Evolutionary conservation across 2,113 vertebrate genomes (phyloP), one percentile per base, ranked within the genome.

Genomic region (Pavo muticus): DNA sequence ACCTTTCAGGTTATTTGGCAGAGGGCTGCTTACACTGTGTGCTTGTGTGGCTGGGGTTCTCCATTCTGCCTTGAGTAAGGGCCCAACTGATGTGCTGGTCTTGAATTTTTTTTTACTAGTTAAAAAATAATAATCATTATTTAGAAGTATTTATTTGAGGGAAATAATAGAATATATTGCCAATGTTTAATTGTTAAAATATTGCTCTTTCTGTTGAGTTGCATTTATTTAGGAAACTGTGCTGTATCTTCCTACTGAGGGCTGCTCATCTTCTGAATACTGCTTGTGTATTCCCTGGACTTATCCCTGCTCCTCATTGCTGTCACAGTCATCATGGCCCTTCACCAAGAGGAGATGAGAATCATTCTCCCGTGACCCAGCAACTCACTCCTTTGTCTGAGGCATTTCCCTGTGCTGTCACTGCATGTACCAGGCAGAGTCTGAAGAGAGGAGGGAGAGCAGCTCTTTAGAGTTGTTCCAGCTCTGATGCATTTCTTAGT

Each of bases 381-480:
- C 74, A 89, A 39, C 60, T 92, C 80, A 14, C 23, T 86, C 37
- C 71, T 76, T 89, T 94, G 84, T 94, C 83, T 90, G 54, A 91
- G n/a, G 52, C 0, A 23, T 70, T 87, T 83, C 77, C 92, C 86
- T 35, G 84, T 45, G 56, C 68, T 79, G 88, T 82, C 79, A 93
- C 37, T 47, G 71, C 76, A 56, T 19, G 44, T 82, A 92, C 39
- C 24, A 52, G 10, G 37, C 3, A 0, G 44, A 63, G 70, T 35
- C 57, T 67, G 77, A 25, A 88, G 61, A 40, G 14, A 19, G 56
- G 45, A 57, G 72, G 76, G 67, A 37, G 59, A 79, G 63, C 19
- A 64, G 39, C 20, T 67, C 14, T 64, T 74, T 5, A 37, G 52
- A 74, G 45, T 71, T 82, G 60, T 45, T 64, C 39, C 24, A 71